These are phyloP conservation scores for Agelaius tricolor DNA, from an alignment of 2,113 vertebrate species.

Conservation along the genomic window DNA sequence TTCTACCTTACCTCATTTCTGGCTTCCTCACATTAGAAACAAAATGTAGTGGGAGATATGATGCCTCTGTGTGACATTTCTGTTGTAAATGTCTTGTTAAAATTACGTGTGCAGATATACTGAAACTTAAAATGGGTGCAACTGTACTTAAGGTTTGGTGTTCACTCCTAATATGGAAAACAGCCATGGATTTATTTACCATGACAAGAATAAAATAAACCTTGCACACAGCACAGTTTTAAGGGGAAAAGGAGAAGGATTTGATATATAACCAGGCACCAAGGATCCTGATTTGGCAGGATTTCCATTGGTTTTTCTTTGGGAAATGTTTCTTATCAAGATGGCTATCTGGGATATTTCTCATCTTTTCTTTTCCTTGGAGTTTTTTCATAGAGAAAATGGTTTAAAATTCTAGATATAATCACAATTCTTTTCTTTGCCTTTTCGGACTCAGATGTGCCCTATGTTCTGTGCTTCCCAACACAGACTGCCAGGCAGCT, in stretches of 20 bases:
- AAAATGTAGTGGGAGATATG: background rate
- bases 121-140: background rate
- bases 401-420: background rate
- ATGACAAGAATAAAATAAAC: background rate
- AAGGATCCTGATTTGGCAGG: background rate
- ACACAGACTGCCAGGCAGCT: background rate
- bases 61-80: background rate
- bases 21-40: background rate
- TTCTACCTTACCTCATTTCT: background rate
- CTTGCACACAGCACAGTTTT: background rate
- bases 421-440: background rate
- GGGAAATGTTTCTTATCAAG: slow-evolving; percentile 5
- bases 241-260: background rate
- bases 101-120: background rate
- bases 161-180: background rate
- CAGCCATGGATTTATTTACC: background rate
- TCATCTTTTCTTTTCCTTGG: background rate
- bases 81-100: background rate
- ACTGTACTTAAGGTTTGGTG: background rate
- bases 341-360: background rate
- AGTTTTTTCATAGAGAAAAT: background rate
- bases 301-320: background rate
- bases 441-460: background rate
- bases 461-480: background rate
- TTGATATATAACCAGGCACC: background rate